Base-by-base conservation (phyloP, 2,113 vertebrate genomes). In the Sinosuthora webbiana region DNA sequence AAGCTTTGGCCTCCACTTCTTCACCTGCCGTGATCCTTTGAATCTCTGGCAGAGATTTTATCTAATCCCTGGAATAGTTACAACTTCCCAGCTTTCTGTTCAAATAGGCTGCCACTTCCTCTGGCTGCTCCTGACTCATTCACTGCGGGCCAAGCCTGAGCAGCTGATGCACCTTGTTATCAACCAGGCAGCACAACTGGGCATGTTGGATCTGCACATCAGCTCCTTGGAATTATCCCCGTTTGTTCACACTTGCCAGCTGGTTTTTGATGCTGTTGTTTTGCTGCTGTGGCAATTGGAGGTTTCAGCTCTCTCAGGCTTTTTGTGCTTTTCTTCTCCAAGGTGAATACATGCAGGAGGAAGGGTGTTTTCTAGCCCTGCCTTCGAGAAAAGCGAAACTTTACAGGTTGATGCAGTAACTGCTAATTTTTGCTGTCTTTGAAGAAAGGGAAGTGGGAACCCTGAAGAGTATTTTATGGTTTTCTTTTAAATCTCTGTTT, bases 401-500 rank as follows among this genome's bases (percentile, higher is more conserved):
- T 84, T 8, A 18, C 41, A 69, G 78, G 56, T 73, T 69, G 88
- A 55, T 10, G 10, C 1, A 41, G 25, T 74, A 78, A 45, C 62
- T 91, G 84, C 71, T 94, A 19, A 70, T 89, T 89, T 89, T 68
- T 79, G 73, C 65, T 90, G 3, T 63, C 71, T 94, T 73, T 86
- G 84, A 88, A 94, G 92, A 65, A 90, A 87, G 55, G 83, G 87
- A 93, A 90, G 70, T 62, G 79, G 76, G 81, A 96, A 92, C 65
- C 86, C 92, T 80, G 89, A 96, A 78, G 89, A 95, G 77, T 68
- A 65, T 86, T 90, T 83, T 87, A 77, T 42, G 44, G 67, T 73
- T 94, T 92, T 93, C 83, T 90, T 93, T 94, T 76, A 81, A 94
- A 92, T 93, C 89, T 94, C 89, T 93, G 80, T 94, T 94, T 92